Percentiles rank a stretch among this genome's conserved stretches.
Evolutionary conservation across 2,888 invertebrate genomes (phyloP).

Genomic region (Campoplex capitator): DNA sequence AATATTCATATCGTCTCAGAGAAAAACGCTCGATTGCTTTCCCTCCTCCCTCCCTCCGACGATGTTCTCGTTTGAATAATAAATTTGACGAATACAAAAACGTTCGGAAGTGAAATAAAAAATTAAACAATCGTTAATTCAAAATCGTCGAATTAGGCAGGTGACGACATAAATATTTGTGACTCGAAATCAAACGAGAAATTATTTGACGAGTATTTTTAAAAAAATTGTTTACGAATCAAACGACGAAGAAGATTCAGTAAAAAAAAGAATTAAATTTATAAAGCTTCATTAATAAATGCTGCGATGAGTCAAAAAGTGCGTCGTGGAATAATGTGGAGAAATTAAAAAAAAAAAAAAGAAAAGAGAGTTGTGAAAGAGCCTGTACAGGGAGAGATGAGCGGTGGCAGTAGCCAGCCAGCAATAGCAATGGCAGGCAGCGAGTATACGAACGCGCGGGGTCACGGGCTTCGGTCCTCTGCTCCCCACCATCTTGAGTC

Average conservation of each 20-base stretch:
- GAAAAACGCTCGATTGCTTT: conserved; percentile 34
- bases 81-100: not conserved
- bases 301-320: not conserved
- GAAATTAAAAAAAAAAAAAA: not conserved
- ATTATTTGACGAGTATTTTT: not conserved
- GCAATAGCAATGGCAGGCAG: conserved; percentile 55
- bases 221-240: no score
- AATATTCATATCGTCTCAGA: conserved; percentile 45
- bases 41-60: not conserved
- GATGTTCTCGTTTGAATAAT: not conserved
- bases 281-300: not conserved
- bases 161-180: no score
- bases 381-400: conserved; percentile 12
- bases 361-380: not conserved
- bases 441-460: conserved; percentile 60
- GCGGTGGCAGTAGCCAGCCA: conserved; percentile 37
- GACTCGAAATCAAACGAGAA: no score
- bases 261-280: not conserved
- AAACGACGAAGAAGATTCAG: not conserved
- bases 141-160: no score
- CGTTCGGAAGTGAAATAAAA: not conserved
- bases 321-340: not conserved
- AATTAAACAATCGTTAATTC: no score
- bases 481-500: conserved; percentile 68
- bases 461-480: conserved; percentile 68